These are phyloP conservation scores for Nylanderia fulva DNA, from an alignment of 1,140 invertebrate genomes.

Conservation along the genomic window DNA sequence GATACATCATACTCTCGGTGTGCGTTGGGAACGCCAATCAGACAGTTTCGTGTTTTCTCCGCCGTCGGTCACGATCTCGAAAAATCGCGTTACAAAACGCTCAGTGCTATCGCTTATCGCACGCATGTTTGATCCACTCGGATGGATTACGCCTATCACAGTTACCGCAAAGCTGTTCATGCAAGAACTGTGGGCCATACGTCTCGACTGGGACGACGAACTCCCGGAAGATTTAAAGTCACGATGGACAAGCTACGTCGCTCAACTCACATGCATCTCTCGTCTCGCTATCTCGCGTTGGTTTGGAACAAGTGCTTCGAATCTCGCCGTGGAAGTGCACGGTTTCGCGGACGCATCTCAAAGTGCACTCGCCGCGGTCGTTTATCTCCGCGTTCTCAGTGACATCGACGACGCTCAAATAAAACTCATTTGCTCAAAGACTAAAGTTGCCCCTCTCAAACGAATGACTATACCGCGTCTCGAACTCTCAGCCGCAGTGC, in stretches of 20 bases:
- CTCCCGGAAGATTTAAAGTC: neutral
- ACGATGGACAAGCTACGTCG: too few species aligned
- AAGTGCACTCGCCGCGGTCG: neutral
- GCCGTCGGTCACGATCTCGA: neutral
- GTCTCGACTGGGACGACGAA: neutral
- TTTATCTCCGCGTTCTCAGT: neutral
- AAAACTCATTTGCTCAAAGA: neutral
- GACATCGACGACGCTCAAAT: neutral
- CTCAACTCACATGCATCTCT: neutral
- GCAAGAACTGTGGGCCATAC: neutral
- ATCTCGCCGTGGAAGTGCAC: neutral
- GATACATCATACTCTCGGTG: neutral
- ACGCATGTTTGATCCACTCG: conserved; percentile 10
- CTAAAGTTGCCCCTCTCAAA: neutral
- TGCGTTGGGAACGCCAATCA: neutral
- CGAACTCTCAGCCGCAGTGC: neutral
- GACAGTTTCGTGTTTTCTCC: neutral
- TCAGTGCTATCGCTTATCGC: neutral
- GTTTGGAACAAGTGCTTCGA: neutral
- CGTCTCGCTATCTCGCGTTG: neutral
- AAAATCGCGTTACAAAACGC: neutral
- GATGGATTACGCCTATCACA: neutral
- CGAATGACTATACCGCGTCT: neutral
- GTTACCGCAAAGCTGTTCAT: neutral
- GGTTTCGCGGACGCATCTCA: conserved; percentile 1